Conservation (phyloP, 2,797 vertebrate species). For the Rhinella marina region DNA sequence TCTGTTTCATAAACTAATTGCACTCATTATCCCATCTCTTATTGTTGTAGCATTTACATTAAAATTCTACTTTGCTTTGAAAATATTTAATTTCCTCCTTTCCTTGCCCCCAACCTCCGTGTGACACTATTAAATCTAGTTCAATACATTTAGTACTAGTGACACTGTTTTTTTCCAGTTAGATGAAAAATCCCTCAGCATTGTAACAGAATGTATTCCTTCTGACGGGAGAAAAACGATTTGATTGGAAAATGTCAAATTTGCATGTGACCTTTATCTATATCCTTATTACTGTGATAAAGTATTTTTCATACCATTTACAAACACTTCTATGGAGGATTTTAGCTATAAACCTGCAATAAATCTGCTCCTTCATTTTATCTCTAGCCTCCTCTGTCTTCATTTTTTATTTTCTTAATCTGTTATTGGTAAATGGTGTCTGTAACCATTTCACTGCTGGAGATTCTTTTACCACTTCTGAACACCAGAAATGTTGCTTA, state of each 20-base stretch:
- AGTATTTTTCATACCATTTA: slow-evolving; percentile 63
- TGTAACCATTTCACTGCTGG: slow-evolving; percentile 23
- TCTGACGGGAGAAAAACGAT: slow-evolving; percentile 68
- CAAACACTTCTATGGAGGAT: slow-evolving; percentile 63
- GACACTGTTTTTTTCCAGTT: background rate
- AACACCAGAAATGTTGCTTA: background rate
- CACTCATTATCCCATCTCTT: too few species aligned
- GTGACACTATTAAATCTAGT: background rate
- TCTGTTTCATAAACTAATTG: too few species aligned
- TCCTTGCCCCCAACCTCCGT: background rate
- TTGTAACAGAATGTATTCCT: slow-evolving; percentile 67
- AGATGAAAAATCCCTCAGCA: slow-evolving; percentile 12
- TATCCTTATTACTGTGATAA: slow-evolving; percentile 70
- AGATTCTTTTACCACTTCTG: background rate
- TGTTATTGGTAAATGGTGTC: slow-evolving; percentile 22
- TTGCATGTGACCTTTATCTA: slow-evolving; percentile 75
- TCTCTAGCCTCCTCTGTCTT: slow-evolving; percentile 21
- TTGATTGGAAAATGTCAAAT: slow-evolving; percentile 74
- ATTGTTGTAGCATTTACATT: background rate
- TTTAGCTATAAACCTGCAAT: slow-evolving; percentile 55
- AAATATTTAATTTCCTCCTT: background rate
- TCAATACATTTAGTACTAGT: background rate
- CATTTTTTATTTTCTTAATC: slow-evolving; percentile 25
- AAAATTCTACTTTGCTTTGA: background rate
- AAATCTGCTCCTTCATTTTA: slow-evolving; percentile 53